Percentiles rank a stretch among this genome's conserved stretches.
Conservation (phyloP, 2,888 invertebrate genomes). For the Drosophila conformis region DNA sequence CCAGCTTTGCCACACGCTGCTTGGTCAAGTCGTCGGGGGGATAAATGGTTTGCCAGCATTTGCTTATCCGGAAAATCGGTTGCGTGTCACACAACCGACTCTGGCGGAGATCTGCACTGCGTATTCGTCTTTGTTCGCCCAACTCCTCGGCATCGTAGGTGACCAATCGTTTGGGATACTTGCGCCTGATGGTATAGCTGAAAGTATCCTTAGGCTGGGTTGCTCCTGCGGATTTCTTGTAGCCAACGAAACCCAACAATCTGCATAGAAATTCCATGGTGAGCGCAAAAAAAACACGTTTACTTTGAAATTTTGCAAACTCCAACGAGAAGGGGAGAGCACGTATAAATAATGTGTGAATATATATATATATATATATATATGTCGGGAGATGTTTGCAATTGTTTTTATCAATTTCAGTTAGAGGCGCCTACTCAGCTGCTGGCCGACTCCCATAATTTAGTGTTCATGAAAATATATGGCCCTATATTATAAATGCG, state of each 20-base stretch:
- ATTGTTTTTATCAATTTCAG: slow-evolving; percentile 38
- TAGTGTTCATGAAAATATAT: slow-evolving; percentile 79
- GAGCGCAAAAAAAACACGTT: background rate
- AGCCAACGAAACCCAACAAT: slow-evolving; percentile 13
- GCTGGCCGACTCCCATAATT: slow-evolving; percentile 56
- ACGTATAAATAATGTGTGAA: background rate
- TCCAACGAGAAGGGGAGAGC: background rate
- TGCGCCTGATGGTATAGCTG: slow-evolving; percentile 49
- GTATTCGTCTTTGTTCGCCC: slow-evolving; percentile 53
- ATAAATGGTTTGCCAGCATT: background rate
- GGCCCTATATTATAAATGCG: slow-evolving; percentile 73
- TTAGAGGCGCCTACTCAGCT: slow-evolving; percentile 55
- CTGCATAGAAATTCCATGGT: slow-evolving; percentile 39
- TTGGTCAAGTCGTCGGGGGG: background rate
- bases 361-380: background rate
- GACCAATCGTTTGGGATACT: slow-evolving; percentile 53
- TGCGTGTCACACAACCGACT: background rate
- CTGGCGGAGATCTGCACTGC: slow-evolving; percentile 35
- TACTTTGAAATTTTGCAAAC: slow-evolving; percentile 22
- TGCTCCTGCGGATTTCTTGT: background rate
- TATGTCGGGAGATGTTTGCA: slow-evolving; percentile 9
- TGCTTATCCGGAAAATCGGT: background rate
- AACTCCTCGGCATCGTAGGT: slow-evolving; percentile 64
- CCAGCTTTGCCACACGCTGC: slow-evolving; percentile 7
- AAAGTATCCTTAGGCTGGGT: background rate